Conservation (phyloP, 2,113 vertebrate genomes). For the Erinaceus europaeus region DNA sequence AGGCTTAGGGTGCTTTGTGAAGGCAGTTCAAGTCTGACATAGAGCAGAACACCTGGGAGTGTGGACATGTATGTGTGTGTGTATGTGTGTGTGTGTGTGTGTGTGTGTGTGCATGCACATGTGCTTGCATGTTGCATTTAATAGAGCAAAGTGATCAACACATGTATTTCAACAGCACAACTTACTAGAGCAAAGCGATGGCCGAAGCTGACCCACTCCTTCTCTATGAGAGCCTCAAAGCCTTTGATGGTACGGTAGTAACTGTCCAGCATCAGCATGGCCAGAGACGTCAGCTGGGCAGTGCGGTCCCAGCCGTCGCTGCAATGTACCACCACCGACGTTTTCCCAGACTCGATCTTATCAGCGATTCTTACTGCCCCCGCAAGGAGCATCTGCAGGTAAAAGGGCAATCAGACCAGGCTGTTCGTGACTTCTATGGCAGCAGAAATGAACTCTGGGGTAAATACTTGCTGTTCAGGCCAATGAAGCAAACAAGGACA, state of each 20-base stretch:
- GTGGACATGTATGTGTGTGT: neutral
- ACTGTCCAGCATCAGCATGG: slow-evolving; percentile 98
- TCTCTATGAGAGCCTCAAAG: slow-evolving; percentile 95
- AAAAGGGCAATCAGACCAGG: slow-evolving; percentile 18
- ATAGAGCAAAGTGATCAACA: neutral
- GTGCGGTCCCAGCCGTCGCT: slow-evolving; percentile 97
- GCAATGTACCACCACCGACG: slow-evolving; percentile 96
- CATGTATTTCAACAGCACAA: neutral
- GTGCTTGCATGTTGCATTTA: fast-evolving
- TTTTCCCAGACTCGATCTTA: slow-evolving; percentile 94
- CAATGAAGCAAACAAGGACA: neutral
- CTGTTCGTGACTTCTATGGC: slow-evolving; percentile 27
- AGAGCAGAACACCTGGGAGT: neutral
- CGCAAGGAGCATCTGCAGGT: slow-evolving; percentile 87
- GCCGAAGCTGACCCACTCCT: slow-evolving; percentile 98
- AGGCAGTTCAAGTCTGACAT: neutral
- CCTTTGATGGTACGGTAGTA: slow-evolving; percentile 94
- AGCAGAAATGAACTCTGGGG: neutral
- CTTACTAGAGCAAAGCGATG: slow-evolving; percentile 94
- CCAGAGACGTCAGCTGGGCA: slow-evolving; percentile 92
- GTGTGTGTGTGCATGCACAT: neutral
- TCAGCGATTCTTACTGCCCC: slow-evolving; percentile 94
- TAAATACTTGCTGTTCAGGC: neutral
- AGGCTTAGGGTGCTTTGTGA: neutral
- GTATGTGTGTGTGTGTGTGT: too few relatives aligned